Evolutionary conservation across 2,888 invertebrate genomes (phyloP), one percentile per base, ranked within the genome.

Genomic region (Aspidiotus destructor): DNA sequence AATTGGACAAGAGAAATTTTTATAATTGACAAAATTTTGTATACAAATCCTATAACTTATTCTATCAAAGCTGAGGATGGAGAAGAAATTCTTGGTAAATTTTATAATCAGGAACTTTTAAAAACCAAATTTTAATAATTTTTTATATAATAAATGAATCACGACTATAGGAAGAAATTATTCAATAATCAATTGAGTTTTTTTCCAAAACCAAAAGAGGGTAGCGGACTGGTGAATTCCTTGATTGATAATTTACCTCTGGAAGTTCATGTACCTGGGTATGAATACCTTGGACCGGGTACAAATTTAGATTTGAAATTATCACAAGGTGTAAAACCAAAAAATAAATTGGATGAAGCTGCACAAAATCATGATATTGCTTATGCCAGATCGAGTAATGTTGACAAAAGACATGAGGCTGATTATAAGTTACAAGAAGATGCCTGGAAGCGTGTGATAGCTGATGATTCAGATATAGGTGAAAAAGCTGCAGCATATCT

Each of bases 401-500:
- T 70, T 11, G 10, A 48, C 8, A 55, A 62, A 28, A 10, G 68
- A 16, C 69, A 69, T 61, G 62, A 67, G 44, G 71, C 70, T n/a
- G 67, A 71, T 55, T 40, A 16, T 60, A 41, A 53, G 13, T 57
- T 71, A 55, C 15, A 42, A 7, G 65, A 60, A 28, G 58, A 53
- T 41, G 70, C 71, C 52, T 71, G 71, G 71, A 55, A 70, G 65
- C 16, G 71, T n/a, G 64, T 70, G 11, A 58, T 17, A 17, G 68
- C 71, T 68, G 48, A 53, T 16, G 71, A 71, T 54, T 48, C 71
- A 40, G 52, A 17, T 53, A 40, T 71, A 41, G 58, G 61, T 13
- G 71, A 71, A 67, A 57, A 61, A 40, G 28, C 52, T 10, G 42
- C 58, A 40, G 70, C 71, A 9, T 61, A 54, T 15, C 53, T 42